Evolutionary conservation across 1,140 invertebrate genomes (phyloP), one percentile per base, ranked within the genome.

Genomic region (Mesaphorura yosii): DNA sequence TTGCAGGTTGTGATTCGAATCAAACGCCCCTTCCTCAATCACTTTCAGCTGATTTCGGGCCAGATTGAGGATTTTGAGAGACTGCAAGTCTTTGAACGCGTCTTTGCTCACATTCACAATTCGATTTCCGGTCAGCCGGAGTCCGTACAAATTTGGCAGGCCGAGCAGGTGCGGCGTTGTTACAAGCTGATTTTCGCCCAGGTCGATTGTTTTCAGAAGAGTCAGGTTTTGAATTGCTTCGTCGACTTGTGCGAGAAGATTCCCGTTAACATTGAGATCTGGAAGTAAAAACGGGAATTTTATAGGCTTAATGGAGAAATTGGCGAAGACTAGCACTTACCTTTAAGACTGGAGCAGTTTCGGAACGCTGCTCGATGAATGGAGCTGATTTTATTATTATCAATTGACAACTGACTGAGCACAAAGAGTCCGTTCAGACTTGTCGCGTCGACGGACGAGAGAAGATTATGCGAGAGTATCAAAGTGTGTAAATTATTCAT

Each of bases 41-140:
- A 76, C 75, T 40, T 79, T 75, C 22, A 94, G 81, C 66, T 77
- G 79, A 74, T 94, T 94, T 54, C 84, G 77, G 12, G 88, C 86
- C 57, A 93, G 73, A 73, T 92, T 92, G 41, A 94, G 73, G 60
- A 90, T 87, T 68, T 88, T 85, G 34, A 94, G 70, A 3, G 79
- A 79, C 14, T 86, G 84, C 53, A 91, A 69, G 59, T 85, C 78
- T n/a, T 78, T 72, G 66, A 93, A 89, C 14, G 82, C 78, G 26
- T 80, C 77, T 66, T 84, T 83, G 26, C 80, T 84, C 41, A 94
- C 78, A 65, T 88, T 89, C 66, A 85, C 82, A 55, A 94, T 73
- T 64, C 82, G 82, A 73, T 94, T 94, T 55, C 86, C 86, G 48
- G 89, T 86, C 51, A 94, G 70, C 12, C 87, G 73, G 28, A 94